phyloP scores from a whole-genome alignment of 2,797 vertebrate species.

The Threskiornis aethiopicus region DNA sequence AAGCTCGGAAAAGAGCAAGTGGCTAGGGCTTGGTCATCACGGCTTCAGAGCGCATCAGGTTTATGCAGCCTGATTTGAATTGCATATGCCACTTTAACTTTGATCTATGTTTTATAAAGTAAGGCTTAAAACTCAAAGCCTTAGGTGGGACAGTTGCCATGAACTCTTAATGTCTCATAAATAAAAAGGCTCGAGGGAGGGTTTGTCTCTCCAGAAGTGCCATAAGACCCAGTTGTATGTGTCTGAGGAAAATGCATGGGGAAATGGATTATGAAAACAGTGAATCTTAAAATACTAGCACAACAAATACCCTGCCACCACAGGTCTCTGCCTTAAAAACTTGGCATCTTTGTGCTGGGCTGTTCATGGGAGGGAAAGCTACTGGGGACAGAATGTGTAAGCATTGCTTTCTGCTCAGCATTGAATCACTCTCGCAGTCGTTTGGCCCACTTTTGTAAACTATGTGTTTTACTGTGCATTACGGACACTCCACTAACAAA shows the following conservation, averaged over 20 bases:
- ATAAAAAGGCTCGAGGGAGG: neutral
- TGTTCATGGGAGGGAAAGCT: neutral
- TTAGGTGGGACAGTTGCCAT: neutral
- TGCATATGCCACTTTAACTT: neutral
- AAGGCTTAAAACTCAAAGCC: conserved; percentile 2
- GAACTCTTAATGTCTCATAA: neutral
- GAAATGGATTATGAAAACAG: neutral
- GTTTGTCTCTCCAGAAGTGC: neutral
- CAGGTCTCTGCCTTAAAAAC: neutral
- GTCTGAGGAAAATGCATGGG: neutral
- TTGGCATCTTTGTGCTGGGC: neutral
- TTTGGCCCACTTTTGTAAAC: neutral
- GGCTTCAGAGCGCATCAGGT: neutral
- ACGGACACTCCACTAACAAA: neutral
- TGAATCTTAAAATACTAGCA: neutral
- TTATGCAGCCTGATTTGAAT: neutral
- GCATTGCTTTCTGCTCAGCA: neutral
- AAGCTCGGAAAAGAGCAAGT: neutral
- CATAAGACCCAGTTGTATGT: neutral
- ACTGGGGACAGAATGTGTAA: neutral
- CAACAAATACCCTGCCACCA: neutral
- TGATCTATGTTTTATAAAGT: neutral
- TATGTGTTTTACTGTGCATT: neutral
- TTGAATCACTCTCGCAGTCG: neutral
- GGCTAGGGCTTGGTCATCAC: neutral